Conservation (phyloP, 2,797 vertebrate genomes). For the Odontamblyopus rebecca region DNA sequence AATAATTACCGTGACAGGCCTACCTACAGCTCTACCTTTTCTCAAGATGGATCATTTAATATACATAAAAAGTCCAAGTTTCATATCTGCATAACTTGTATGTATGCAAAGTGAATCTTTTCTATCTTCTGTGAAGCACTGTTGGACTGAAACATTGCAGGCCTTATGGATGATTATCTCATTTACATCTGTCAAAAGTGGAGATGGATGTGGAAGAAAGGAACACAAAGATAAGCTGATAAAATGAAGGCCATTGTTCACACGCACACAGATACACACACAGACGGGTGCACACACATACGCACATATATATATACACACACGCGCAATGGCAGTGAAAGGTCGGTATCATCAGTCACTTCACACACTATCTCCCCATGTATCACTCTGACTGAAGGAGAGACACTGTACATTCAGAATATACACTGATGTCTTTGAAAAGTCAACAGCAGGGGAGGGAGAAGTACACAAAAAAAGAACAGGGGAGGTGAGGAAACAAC, state of each 20-base stretch:
- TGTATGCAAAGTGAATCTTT: neutral
- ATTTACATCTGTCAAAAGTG: constrained; percentile 64
- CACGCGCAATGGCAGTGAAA: constrained; percentile 43
- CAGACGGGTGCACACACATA: constrained; percentile 30
- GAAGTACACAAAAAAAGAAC: neutral
- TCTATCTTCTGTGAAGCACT: neutral
- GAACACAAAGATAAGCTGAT: constrained; percentile 66
- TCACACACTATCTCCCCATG: constrained; percentile 51
- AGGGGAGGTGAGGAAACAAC: neutral
- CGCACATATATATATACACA: constrained; percentile 11
- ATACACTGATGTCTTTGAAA: neutral
- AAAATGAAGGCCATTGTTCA: constrained; percentile 66
- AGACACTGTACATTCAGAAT: constrained; percentile 8
- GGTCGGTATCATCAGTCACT: constrained; percentile 75
- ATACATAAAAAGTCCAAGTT: neutral
- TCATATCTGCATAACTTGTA: neutral
- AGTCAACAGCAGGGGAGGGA: neutral
- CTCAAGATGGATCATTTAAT: neutral
- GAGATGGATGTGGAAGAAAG: constrained; percentile 39
- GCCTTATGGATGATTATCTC: constrained; percentile 33
- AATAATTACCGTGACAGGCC: neutral
- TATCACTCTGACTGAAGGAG: constrained; percentile 62
- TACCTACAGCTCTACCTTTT: neutral
- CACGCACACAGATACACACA: constrained; percentile 18
- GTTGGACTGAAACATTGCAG: constrained; percentile 9